A percentile compares a stretch with the other conserved stretches of the same genome.
phyloP scores from a whole-genome alignment of 2,113 vertebrate genomes.

The Anoura caudifer region DNA sequence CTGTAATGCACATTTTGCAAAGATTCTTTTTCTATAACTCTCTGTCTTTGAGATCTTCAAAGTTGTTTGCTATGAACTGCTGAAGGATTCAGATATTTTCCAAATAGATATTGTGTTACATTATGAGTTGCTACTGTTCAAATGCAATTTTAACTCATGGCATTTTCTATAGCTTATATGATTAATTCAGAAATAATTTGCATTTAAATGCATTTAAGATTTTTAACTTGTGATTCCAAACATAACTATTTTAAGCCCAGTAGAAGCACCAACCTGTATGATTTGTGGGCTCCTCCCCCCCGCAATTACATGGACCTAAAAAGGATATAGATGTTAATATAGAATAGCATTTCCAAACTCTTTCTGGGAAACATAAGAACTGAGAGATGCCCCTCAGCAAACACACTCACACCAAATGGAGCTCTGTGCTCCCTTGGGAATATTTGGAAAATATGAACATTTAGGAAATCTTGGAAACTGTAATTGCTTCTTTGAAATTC shows the following conservation, averaged over 20 bases:
- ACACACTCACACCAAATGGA: too few species aligned
- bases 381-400: background rate
- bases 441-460: background rate
- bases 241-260: conserved; percentile 1
- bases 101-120: background rate
- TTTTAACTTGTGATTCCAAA: conserved; percentile 39
- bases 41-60: conserved; percentile 16
- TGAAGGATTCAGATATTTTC: conserved; percentile 31
- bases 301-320: background rate
- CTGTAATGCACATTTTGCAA: background rate
- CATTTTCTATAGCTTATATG: conserved; percentile 30
- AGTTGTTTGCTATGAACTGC: background rate
- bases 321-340: background rate
- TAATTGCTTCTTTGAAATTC: background rate
- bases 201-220: conserved; percentile 50
- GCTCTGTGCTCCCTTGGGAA: background rate
- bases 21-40: background rate
- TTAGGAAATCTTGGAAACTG: background rate
- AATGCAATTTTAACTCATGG: conserved; percentile 31
- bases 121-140: conserved; percentile 36
- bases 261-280: background rate
- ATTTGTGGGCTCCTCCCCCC: background rate
- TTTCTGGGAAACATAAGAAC: background rate
- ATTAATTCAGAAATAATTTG: conserved; percentile 62
- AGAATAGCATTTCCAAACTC: background rate